Evolutionary conservation across 2,797 vertebrate genomes (phyloP).

Genomic region (Lateolabrax maculatus): DNA sequence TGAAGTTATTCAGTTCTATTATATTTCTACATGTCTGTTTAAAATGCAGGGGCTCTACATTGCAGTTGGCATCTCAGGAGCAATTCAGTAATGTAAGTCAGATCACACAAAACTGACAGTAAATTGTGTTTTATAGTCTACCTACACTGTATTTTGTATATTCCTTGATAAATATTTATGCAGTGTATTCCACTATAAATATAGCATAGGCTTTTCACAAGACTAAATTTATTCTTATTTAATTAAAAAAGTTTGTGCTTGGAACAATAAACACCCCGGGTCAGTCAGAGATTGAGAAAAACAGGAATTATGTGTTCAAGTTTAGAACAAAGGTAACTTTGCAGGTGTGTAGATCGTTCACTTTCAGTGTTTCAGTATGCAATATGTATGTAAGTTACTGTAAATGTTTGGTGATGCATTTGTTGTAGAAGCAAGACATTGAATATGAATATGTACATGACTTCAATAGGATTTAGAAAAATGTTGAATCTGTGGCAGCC

Average conservation of each 20-base stretch:
- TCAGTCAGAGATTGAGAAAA: not conserved
- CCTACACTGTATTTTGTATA: not conserved
- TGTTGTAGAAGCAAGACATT: constrained; percentile 6
- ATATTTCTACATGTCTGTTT: not conserved
- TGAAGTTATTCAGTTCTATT: not conserved
- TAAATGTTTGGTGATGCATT: constrained; percentile 24
- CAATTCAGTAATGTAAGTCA: constrained; percentile 83
- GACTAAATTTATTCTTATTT: not conserved
- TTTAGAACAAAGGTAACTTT: not conserved
- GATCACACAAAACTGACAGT: not conserved
- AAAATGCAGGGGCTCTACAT: constrained; percentile 85
- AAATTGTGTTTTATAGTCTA: not conserved
- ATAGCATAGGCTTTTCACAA: constrained; percentile 1
- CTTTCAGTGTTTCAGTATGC: not conserved
- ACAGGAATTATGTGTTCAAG: not conserved
- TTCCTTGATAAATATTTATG: constrained; percentile 16
- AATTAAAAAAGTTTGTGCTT: constrained; percentile 6
- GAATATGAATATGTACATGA: constrained; percentile 23
- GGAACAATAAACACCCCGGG: not conserved
- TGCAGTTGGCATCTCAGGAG: constrained; percentile 91
- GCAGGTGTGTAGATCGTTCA: constrained; percentile 11
- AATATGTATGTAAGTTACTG: not conserved
- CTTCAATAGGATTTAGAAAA: constrained; percentile 16
- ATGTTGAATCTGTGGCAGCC: constrained; percentile 9
- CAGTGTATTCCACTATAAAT: not conserved